A percentile compares a stretch with the other conserved stretches of the same genome.
Conservation (phyloP, 1,140 invertebrate genomes). For the Bombus impatiens region DNA sequence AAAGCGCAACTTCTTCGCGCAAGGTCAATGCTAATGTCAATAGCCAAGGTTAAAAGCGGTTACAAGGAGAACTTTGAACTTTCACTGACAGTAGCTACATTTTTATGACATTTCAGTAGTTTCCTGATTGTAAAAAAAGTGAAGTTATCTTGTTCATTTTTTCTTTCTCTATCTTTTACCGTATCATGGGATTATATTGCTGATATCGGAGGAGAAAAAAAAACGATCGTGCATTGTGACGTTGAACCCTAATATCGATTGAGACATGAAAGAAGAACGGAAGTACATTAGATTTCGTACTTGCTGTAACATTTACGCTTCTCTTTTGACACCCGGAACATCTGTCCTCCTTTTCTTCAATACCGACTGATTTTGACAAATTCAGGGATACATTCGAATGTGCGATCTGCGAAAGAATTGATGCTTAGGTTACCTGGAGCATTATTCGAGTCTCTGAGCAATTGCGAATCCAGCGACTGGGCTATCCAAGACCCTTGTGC, state of each 20-base stretch:
- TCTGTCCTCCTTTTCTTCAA: slow-evolving; percentile 10
- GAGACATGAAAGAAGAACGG: slow-evolving; percentile 8
- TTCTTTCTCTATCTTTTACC: too few relatives aligned
- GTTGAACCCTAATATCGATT: slow-evolving; percentile 21
- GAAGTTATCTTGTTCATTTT: too few relatives aligned
- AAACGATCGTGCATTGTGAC: not conserved
- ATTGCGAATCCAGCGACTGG: not conserved
- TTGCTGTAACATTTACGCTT: not conserved
- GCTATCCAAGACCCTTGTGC: slow-evolving; percentile 25
- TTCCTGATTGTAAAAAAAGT: too few relatives aligned
- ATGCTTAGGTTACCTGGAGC: slow-evolving; percentile 33
- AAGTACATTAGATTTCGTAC: slow-evolving; percentile 8
- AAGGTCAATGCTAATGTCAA: slow-evolving; percentile 55
- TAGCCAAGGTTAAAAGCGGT: slow-evolving; percentile 35
- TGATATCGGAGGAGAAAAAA: not conserved
- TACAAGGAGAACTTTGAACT: slow-evolving; percentile 19
- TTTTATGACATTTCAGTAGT: not conserved
- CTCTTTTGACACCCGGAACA: slow-evolving; percentile 13
- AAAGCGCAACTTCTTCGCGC: slow-evolving; percentile 24
- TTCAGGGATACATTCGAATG: not conserved
- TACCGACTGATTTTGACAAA: slow-evolving; percentile 19
- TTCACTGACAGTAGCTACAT: not conserved
- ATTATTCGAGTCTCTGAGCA: slow-evolving; percentile 1
- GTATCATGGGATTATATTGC: not conserved
- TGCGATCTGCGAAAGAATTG: slow-evolving; percentile 34